Evolutionary conservation across 2,113 vertebrate species (phyloP), one percentile per base, ranked within the genome.

Genomic region (Arothron firmamentum): DNA sequence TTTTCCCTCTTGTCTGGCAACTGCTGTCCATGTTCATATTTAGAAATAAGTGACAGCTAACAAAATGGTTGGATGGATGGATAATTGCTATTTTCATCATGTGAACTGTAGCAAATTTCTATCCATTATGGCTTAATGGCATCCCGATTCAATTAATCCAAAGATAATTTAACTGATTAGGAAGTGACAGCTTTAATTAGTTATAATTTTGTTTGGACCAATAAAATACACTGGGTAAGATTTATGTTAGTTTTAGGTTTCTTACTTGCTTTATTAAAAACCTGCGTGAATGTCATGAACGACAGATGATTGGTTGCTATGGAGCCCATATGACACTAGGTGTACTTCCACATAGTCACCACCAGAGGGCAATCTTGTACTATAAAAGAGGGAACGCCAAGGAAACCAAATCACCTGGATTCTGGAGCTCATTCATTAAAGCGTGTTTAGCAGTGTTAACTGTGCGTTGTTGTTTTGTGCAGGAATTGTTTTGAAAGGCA

Each of bases 351-450:
- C 2, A 1, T 0, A 5, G 0, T 48, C 61, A 25, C 4, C 82
- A 83, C 62, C 41, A 85, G 85, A 59, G 34, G 82, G 80, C 65
- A 68, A 54, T 15, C 48, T 65, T 56, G 59, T 20, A 68, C 12
- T 25, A 25, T 3, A 28, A 57, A 75, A n/a, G 23, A 16, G 16
- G 19, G 5, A 57, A 5, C 41, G 31, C 0, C 1, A 62, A 15
- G 16, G 13, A 28, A 28, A 28, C 6, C 28, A 28, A 4, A 3
- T 28, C 3, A 3, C 28, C 28, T 28, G 28, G 28, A 21, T 56
- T 17, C 55, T 59, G 20, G 38, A 17, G 6, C 62, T 21, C 42
- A 43, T 4, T 16, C 42, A 16, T 43, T 5, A 43, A 43, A 43
- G 4, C 11, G 3, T 11, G 10, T 16, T 43, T 28, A 28, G 6